These are phyloP conservation scores for Spilosoma lubricipeda DNA, from an alignment of 2,888 invertebrate species.

Conservation along the genomic window DNA sequence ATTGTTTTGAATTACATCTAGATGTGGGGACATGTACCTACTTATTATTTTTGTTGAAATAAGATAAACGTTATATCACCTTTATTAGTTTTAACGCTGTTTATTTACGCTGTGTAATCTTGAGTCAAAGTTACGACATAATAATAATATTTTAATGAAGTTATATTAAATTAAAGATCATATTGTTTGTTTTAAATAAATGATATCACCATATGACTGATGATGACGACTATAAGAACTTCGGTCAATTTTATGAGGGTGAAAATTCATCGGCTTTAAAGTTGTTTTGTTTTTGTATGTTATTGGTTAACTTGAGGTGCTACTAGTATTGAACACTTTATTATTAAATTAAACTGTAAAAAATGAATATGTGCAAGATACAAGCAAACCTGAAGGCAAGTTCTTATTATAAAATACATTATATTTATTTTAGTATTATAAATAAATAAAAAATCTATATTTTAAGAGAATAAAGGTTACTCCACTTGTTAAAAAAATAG, in stretches of 20 bases:
- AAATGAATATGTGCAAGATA: no score
- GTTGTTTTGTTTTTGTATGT: background rate
- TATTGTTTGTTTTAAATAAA: background rate
- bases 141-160: background rate
- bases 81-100: background rate
- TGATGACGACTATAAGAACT: background rate
- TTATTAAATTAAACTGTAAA: background rate
- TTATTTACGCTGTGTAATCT: background rate
- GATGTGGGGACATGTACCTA: background rate
- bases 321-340: background rate
- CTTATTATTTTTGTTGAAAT: background rate
- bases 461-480: background rate
- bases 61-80: background rate
- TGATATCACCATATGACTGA: background rate
- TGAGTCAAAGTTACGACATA: background rate
- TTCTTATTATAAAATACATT: background rate
- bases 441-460: background rate
- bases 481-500: background rate
- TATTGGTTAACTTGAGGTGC: background rate
- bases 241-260: background rate
- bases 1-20: background rate
- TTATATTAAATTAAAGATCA: background rate
- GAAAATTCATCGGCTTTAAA: background rate
- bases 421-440: no score
- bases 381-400: no score